phyloP scores from a whole-genome alignment of 2,113 vertebrate genomes.

The Myotis brandtii region DNA sequence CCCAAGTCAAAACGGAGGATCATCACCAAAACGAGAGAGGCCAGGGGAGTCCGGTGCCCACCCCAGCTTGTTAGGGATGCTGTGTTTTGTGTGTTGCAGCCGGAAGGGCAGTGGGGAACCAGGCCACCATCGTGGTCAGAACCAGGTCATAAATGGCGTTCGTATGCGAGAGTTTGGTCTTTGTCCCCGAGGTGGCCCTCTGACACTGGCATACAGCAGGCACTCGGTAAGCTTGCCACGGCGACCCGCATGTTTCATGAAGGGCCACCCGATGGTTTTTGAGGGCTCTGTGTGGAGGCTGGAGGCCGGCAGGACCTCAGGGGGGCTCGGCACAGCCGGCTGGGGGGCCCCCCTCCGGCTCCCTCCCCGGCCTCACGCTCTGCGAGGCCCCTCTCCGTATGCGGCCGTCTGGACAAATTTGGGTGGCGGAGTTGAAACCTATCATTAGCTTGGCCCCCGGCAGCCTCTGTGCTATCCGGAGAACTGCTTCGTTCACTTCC shows the following conservation, averaged over 20 bases:
- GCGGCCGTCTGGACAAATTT: neutral
- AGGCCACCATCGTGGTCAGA: neutral
- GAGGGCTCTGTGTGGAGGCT: too few relatives aligned
- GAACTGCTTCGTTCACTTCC: neutral
- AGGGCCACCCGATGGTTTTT: fast-evolving
- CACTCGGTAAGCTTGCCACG: neutral
- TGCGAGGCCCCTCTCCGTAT: fast-evolving
- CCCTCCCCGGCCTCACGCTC: fast-evolving
- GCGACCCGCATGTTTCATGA: neutral
- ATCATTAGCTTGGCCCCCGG: neutral
- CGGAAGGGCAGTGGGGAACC: neutral
- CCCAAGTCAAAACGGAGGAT: neutral
- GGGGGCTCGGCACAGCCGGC: neutral
- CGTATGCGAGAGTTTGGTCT: fast-evolving
- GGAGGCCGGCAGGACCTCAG: neutral
- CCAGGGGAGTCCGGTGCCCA: neutral
- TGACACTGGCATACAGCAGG: neutral
- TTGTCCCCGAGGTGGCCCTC: neutral
- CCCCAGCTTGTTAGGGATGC: neutral
- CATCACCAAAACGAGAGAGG: neutral
- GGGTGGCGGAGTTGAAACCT: neutral
- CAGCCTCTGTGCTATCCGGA: neutral
- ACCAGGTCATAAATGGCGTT: neutral
- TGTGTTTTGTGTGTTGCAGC: neutral
- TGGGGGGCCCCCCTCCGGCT: fast-evolving